phyloP scores from a whole-genome alignment of 2,797 vertebrate genomes.

The Chloroceryle inda region DNA sequence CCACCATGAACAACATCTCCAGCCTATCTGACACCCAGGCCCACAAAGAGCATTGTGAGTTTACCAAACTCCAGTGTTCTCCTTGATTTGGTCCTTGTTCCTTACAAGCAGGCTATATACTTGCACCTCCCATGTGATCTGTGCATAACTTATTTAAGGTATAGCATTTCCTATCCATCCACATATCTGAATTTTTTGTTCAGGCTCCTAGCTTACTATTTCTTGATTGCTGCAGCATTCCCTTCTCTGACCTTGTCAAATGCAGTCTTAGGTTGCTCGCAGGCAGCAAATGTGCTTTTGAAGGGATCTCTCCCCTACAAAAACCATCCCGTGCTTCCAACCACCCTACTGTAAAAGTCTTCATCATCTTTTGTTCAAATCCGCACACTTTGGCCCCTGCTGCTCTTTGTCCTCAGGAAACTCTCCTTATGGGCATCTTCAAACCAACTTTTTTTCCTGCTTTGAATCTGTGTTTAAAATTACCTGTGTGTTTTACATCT shows the following conservation, averaged over 20 bases:
- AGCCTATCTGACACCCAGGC: background rate
- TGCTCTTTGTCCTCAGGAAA: constrained; percentile 3
- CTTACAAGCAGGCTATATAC: background rate
- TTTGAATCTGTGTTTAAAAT: constrained; percentile 1
- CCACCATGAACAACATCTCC: background rate
- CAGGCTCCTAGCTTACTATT: background rate
- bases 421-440: background rate
- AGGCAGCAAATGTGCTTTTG: background rate
- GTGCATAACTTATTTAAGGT: background rate
- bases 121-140: background rate
- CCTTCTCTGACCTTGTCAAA: constrained; percentile 22
- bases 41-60: background rate
- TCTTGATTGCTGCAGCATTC: background rate
- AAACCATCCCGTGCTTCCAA: background rate
- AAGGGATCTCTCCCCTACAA: background rate
- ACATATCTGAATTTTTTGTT: background rate
- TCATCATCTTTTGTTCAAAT: background rate
- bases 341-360: background rate
- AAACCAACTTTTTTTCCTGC: background rate
- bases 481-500: background rate
- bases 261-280: background rate
- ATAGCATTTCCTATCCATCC: background rate
- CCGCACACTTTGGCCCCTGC: background rate
- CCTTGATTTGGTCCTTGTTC: background rate
- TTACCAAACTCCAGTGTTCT: background rate